phyloP scores from a whole-genome alignment of 2,113 vertebrate species.

The Myiagra hebetior region DNA sequence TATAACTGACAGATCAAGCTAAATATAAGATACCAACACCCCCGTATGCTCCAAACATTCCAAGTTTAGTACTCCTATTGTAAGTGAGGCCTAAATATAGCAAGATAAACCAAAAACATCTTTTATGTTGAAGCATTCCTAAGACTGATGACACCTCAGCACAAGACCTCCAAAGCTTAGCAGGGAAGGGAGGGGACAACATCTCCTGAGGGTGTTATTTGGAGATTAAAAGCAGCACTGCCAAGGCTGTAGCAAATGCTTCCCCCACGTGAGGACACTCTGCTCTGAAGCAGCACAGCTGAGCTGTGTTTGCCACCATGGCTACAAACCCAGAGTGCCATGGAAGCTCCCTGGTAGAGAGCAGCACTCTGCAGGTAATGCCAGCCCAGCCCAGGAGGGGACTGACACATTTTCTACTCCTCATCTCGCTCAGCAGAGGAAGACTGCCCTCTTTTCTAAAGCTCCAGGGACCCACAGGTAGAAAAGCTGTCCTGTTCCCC shows the following conservation, averaged over 20 bases:
- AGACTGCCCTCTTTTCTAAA: background rate
- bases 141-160: background rate
- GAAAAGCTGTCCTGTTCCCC: background rate
- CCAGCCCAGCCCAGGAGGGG: background rate
- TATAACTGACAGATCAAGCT: constrained; percentile 64
- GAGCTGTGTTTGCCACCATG: background rate
- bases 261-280: background rate
- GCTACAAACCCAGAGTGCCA: background rate
- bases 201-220: background rate
- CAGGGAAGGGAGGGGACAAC: background rate
- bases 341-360: background rate
- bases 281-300: background rate
- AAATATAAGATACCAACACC: constrained; percentile 64
- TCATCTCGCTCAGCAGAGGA: background rate
- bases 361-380: background rate
- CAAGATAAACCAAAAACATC: constrained; percentile 45
- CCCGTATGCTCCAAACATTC: constrained; percentile 48
- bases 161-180: background rate
- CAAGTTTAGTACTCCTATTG: constrained; percentile 61
- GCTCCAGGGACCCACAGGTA: background rate
- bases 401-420: background rate
- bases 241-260: background rate
- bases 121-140: constrained; percentile 29
- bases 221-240: background rate
- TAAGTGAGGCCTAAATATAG: constrained; percentile 60